Conservation (phyloP, 2,888 invertebrate genomes). For the Acleris holmiana region DNA sequence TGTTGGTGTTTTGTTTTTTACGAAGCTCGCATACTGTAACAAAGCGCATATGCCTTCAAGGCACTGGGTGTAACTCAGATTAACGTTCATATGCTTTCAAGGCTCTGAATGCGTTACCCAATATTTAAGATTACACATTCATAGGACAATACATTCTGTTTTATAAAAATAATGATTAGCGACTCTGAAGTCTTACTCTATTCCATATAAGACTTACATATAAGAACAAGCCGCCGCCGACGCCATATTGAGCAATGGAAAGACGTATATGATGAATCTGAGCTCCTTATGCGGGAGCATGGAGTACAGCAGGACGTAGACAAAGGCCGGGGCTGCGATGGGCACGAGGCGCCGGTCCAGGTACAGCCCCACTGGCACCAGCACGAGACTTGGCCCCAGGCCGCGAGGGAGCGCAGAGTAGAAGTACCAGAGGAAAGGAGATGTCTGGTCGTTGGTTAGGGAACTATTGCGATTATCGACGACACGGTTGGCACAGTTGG, state of each 20-base stretch:
- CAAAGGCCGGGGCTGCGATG: slow-evolving; percentile 88
- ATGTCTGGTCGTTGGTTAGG: slow-evolving; percentile 86
- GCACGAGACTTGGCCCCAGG: slow-evolving; percentile 90
- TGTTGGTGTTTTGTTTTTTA: no score
- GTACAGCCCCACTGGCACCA: slow-evolving; percentile 91
- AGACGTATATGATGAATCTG: slow-evolving; percentile 98
- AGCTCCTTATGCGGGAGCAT: slow-evolving; percentile 98
- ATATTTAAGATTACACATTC: no score
- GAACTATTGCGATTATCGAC: slow-evolving; percentile 18
- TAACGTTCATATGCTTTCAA: no score
- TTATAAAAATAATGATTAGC: no score
- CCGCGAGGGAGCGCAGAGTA: slow-evolving; percentile 98
- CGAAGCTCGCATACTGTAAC: no score
- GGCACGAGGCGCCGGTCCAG: slow-evolving; percentile 89
- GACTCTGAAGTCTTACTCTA: no score
- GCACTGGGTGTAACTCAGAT: no score
- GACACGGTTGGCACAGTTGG: background rate
- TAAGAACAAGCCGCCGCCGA: slow-evolving; percentile 94
- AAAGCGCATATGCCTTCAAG: no score
- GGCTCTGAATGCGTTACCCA: no score
- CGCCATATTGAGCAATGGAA: slow-evolving; percentile 95
- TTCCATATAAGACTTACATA: slow-evolving; percentile 86
- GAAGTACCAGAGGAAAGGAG: slow-evolving; percentile 99
- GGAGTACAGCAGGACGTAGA: slow-evolving; percentile 95
- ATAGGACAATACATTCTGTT: no score